These are phyloP conservation scores for Clitarchus hookeri DNA, from an alignment of 2,888 invertebrate genomes.

Conservation along the genomic window DNA sequence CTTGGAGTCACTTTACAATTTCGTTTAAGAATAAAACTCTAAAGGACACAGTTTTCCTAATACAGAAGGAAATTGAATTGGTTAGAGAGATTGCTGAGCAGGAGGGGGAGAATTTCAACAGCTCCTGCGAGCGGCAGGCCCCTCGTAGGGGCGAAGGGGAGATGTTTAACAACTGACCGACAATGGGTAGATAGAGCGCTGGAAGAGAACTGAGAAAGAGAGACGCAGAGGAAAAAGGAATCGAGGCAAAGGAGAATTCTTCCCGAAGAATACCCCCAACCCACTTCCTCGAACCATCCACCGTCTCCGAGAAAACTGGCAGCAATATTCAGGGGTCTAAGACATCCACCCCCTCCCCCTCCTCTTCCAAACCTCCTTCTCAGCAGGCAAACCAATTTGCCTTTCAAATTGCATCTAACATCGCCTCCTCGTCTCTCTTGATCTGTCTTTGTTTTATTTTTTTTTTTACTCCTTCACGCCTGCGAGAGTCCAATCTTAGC, in stretches of 20 bases:
- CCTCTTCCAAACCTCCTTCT: background rate
- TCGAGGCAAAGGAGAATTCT: background rate
- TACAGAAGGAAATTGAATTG: conserved; percentile 14
- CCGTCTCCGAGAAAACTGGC: background rate
- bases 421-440: background rate
- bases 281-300: background rate
- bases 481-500: background rate
- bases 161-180: background rate
- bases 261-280: background rate
- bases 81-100: background rate
- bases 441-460: background rate
- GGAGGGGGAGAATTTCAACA: background rate
- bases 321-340: conserved; percentile 8
- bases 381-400: background rate
- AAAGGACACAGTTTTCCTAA: conserved; percentile 6
- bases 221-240: conserved; percentile 15
- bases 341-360: background rate
- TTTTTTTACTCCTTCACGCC: background rate
- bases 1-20: background rate
- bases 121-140: background rate
- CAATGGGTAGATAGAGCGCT: background rate
- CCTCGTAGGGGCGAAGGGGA: background rate
- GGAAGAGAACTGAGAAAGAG: background rate
- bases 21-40: background rate
- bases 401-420: background rate